These are phyloP conservation scores for Elephantulus edwardii DNA, from an alignment of 2,113 vertebrate species.

Conservation along the genomic window DNA sequence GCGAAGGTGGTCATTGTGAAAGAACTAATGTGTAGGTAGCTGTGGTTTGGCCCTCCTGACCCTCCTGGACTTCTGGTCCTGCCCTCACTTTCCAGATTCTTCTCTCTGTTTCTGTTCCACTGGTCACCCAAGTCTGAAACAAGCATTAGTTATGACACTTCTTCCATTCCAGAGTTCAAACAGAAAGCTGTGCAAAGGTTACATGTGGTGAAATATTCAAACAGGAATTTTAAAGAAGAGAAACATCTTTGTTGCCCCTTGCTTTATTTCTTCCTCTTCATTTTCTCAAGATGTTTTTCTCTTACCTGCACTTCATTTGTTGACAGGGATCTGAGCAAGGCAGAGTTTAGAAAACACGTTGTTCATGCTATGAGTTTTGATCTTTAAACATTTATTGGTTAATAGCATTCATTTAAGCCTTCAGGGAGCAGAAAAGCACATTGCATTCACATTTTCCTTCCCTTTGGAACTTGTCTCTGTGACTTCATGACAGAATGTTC, in stretches of 20 bases:
- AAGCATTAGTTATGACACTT: fast-evolving
- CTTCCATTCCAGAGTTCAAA: background rate
- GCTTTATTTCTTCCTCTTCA: background rate
- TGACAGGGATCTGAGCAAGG: background rate
- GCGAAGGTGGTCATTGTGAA: background rate
- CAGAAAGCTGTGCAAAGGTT: background rate
- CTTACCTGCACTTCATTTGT: background rate
- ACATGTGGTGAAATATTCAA: background rate
- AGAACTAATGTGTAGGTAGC: background rate
- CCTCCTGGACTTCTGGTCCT: background rate
- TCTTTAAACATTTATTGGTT: background rate
- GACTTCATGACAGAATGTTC: conserved; percentile 51
- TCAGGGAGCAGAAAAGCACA: background rate
- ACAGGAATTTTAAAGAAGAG: background rate
- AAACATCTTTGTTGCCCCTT: background rate
- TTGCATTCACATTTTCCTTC: background rate
- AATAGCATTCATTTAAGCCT: fast-evolving
- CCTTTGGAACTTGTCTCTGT: background rate
- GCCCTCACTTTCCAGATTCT: fast-evolving
- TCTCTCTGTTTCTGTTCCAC: background rate
- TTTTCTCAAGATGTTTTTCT: background rate
- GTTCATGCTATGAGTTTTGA: background rate
- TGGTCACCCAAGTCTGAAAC: background rate
- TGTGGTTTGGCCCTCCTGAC: background rate
- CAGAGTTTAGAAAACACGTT: background rate